Evolutionary conservation across 2,888 invertebrate genomes (phyloP), one percentile per base, ranked within the genome.

Genomic region (Tachina lurida): DNA sequence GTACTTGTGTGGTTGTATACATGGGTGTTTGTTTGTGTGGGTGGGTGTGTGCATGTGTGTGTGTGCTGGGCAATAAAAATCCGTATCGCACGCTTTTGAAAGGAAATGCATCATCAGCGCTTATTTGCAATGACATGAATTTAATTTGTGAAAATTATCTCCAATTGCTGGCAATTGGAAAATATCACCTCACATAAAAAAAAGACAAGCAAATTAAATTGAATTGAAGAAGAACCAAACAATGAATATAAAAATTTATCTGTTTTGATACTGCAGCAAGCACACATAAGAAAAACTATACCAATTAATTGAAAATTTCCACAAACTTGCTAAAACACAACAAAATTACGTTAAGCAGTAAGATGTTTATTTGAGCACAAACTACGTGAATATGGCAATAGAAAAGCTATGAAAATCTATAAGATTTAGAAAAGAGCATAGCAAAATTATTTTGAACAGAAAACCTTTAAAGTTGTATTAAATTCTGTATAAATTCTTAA

Each of bases 91-190:
- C 86, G 79, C 86, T 86, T 79, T 79, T 87, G 87, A 87, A 87
- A 87, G 87, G 87, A 87, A 87, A 84, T 87, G 87, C 87, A 87
- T 87, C 87, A 87, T 87, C 87, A 87, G 87, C 87, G 77, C 56
- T 87, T 87, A 75, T 86, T 76, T 86, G 86, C 82, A 79, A 63
- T 83, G 82, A 75, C 86, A 86, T 83, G 82, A 86, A 86, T 86
- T 86, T 79, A 86, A 86, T 86, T 86, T 79, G 83, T 79, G 70
- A 83, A 86, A 86, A 86, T 86, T 86, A 86, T 86, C 79, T 76
- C 63, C 82, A 86, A 86, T 86, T 86, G 86, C 86, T 83, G 82
- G 82, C 85, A 86, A 86, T 86, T 86, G 86, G 83, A 54, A 82
- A 80, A 82, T 76, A 76, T 82, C 86, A 75, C 82, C 79, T 83